phyloP scores from a whole-genome alignment of 1,140 invertebrate genomes.

The Gonioctena quinquepunctata region DNA sequence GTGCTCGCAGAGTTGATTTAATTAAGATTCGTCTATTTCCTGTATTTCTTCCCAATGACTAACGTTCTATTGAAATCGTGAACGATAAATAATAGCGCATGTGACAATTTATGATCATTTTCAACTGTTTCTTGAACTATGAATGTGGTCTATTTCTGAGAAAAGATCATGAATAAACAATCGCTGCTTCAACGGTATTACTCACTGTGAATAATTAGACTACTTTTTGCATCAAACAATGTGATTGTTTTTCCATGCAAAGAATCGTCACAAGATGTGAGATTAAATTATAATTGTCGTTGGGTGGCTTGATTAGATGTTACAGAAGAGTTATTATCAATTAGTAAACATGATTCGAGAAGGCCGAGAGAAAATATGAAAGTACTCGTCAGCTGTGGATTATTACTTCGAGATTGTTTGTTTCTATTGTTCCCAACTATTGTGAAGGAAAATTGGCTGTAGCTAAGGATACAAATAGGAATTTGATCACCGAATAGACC shows the following conservation, averaged over 20 bases:
- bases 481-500: too few species aligned
- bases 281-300: background rate
- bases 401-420: too few species aligned
- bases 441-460: too few species aligned
- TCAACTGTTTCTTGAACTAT: background rate
- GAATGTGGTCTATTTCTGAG: background rate
- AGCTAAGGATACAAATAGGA: too few species aligned
- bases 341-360: too few species aligned
- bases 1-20: too few species aligned
- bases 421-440: too few species aligned
- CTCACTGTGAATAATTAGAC: background rate
- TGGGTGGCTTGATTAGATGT: background rate
- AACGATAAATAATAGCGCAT: constrained; percentile 2
- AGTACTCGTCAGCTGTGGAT: too few species aligned
- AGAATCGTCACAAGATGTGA: background rate
- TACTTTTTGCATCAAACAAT: background rate
- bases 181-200: background rate
- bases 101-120: constrained; percentile 2
- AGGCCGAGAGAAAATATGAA: too few species aligned
- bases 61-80: background rate
- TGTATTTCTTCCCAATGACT: background rate
- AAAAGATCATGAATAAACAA: constrained; percentile 4
- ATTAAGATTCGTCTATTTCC: background rate
- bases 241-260: background rate
- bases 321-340: too few species aligned